Evolutionary conservation across 1,140 invertebrate genomes (phyloP), one percentile per base, ranked within the genome.

Genomic region (Drosophila trapezifrons): DNA sequence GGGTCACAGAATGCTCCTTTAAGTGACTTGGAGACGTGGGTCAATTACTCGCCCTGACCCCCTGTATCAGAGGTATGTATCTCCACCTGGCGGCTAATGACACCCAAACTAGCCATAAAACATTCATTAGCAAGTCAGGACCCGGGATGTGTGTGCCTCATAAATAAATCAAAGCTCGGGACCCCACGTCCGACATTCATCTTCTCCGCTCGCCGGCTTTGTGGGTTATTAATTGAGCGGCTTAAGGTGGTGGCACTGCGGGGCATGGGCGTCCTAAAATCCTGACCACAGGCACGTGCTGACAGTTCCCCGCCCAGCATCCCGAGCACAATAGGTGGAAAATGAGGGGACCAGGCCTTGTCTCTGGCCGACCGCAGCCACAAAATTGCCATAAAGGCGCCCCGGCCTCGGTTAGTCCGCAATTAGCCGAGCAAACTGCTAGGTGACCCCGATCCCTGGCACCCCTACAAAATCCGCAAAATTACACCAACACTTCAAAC

Each of bases 211-310:
- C 20, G 32, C 52, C 42, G 29, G 62, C 52, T 51, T 77, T 58
- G 56, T 57, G 64, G 62, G 58, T 80, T 84, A 84, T 84, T 84
- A 84, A 84, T 84, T 84, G 72, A 75, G 66, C 81, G 78, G 73
- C 81, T 84, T 69, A 77, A 85, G 76, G 66, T 64, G 57, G 42
- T 67, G 51, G 40, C 57, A 22, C 20, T 17, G 35, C 7, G 42
- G 18, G 18, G 40, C 18, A n/a, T 3, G 18, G 73, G 40, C 76
- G 59, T 65, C 59, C 17, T 25, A 25, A 32, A 65, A 38, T 66
- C 54, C 27, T 76, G 76, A 76, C 76, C 76, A 57, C 35, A 59
- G 47, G 72, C 76, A 83, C 80, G 76, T 83, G 80, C 80, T 80
- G 58, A 65, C 80, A 67, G 65, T 58, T 25, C 15, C 40, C 38